phyloP scores from a whole-genome alignment of 1,140 invertebrate species.

The Coenobita brevimanus region DNA sequence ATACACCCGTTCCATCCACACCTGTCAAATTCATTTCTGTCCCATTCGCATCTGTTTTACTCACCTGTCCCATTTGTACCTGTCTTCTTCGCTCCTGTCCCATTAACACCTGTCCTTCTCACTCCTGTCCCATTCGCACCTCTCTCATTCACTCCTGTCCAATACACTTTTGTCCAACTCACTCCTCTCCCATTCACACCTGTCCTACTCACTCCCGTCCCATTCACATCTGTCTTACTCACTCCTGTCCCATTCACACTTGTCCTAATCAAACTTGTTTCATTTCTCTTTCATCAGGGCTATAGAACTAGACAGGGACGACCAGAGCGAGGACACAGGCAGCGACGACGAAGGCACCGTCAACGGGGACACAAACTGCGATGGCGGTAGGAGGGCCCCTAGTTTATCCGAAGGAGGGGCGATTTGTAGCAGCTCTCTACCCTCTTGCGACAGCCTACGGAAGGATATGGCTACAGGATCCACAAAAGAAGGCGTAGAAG shows the following conservation, averaged over 20 bases:
- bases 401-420: neutral
- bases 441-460: too few relatives aligned
- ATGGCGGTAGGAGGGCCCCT: neutral
- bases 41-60: too few relatives aligned
- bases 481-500: neutral
- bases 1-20: neutral
- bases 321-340: neutral
- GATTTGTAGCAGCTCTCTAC: too few relatives aligned
- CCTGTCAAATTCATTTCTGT: neutral
- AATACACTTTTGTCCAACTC: neutral
- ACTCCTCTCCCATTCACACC: neutral
- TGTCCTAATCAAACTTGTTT: neutral
- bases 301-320: slow-evolving; percentile 12
- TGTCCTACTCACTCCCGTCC: too few relatives aligned
- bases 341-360: slow-evolving; percentile 12
- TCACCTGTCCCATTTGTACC: neutral
- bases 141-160: neutral
- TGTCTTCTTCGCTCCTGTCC: neutral
- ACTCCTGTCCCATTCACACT: neutral
- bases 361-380: neutral
- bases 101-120: too few relatives aligned
- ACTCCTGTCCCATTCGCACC: neutral
- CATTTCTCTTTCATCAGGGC: slow-evolving; percentile 30
- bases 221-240: neutral
- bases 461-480: neutral